Base-by-base conservation (phyloP, 2,888 invertebrate genomes). In the Heliothis peltigera region DNA sequence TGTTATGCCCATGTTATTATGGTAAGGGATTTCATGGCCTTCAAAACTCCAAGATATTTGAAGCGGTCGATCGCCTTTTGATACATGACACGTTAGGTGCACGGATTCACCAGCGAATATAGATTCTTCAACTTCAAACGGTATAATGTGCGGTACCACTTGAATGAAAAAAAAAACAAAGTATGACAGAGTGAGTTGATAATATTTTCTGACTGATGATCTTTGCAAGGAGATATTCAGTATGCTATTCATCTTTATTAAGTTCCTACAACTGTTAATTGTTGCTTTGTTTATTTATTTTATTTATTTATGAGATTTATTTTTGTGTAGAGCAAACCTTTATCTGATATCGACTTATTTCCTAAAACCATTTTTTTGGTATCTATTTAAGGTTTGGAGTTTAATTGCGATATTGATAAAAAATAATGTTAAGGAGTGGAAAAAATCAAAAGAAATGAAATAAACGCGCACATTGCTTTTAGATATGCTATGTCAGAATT, bases 31-130 rank as follows among this genome's bases (percentile, higher is more conserved):
- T 65, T 96, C 95, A 71, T 95, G 92, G 83, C 96, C 96, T 86
- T 97, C 96, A 87, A 97, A 96, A 82, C 93, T 95, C 97, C 97
- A 97, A 52, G 94, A 92, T 79, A 97, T 96, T 84, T 96, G 96
- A 78, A 97, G 93, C 49, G 97, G 97, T 57, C 96, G 92, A 90
- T 97, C 97, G 73, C 97, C 97, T 87, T 96, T 96, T 54, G 96
- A 95, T 61, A 96, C 96, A 81, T 96, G 96, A 87, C 97, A 97
- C 73, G 96, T 96, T 60, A 97, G 93, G 76, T 96, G 96, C 64
- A 96, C 96, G 72, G 96, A 95, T 87, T 97, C 97, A 47, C 97
- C 97, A 65, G 96, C 96, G 83, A 96, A 96, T 76, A 96, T 95
- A 60, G 96, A 96, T 81, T 96, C 96, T 82, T 97, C 96, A 71